Evolutionary conservation across 2,113 vertebrate genomes (phyloP), one percentile per base, ranked within the genome.

Genomic region (Indri indri): DNA sequence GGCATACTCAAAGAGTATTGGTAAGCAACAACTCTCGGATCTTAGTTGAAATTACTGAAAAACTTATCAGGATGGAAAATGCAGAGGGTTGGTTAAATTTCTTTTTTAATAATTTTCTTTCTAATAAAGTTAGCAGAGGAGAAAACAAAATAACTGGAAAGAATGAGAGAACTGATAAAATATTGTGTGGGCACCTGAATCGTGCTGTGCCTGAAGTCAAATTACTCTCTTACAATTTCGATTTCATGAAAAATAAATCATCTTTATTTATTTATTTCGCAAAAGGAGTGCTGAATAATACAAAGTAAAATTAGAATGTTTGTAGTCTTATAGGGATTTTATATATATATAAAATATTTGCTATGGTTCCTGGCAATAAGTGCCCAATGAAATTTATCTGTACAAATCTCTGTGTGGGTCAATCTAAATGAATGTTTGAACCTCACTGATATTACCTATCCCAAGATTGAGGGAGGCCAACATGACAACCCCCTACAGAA

Each of bases 171-270:
- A 50, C 47, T 10, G 9, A 25, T 68, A 37, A 40, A 88, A 2
- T 25, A 59, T 6, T 45, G 4, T 52, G 30, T 87, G 34, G 16
- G 2, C 6, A 76, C 27, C 50, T 34, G 32, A 77, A 59, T 92
- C 80, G 61, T 90, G 20, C 61, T 84, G n/a, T 47, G 25, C 18
- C 6, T 54, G 16, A 87, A 86, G 8, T 16, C n/a, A 88, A 45
- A 85, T 82, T 1, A 30, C 14, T 45, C 11, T 37, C 18, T 71
- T 52, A 27, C 0, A 50, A 76, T 50, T 74, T 71, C 27, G 71
- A 37, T 89, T 92, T 71, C 65, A 91, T 59, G n/a, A 93, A 68
- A 94, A 90, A 74, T 47, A 52, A 73, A 54, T 54, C 52, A 18
- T 54, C 17, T 54, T 42, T 20, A 88, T 22, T 79, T 68, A 27